These are phyloP conservation scores for Myripristis murdjan DNA, from an alignment of 2,797 vertebrate species.

Conservation along the genomic window DNA sequence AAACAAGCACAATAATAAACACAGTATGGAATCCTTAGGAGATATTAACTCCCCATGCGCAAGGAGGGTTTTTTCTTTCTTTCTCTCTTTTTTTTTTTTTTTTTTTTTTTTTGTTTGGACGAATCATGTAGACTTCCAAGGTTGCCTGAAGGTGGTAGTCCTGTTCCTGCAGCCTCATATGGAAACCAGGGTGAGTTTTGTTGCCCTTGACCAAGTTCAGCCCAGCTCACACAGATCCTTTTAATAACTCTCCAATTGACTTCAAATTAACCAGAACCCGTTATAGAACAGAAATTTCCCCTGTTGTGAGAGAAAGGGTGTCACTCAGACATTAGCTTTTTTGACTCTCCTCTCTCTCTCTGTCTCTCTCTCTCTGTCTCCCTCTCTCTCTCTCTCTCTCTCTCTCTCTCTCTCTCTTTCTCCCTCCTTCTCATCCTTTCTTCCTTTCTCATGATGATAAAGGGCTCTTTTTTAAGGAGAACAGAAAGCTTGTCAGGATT, in stretches of 20 bases:
- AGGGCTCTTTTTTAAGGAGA: constrained; percentile 79
- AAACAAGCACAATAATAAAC: constrained; percentile 12
- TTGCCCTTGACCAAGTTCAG: constrained; percentile 89
- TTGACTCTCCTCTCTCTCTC: constrained; percentile 73
- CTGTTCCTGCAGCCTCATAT: constrained; percentile 55
- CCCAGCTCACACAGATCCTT: constrained; percentile 81
- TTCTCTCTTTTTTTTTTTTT: no score
- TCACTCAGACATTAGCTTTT: constrained; percentile 81
- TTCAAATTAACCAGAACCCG: constrained; percentile 88
- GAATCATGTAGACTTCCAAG: constrained; percentile 62
- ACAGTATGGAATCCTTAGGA: background rate
- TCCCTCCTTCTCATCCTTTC: constrained; percentile 63
- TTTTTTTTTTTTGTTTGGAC: constrained; percentile 37
- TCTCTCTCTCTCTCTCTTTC: constrained; percentile 24
- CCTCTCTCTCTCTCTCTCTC: constrained; percentile 32
- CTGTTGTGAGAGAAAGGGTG: constrained; percentile 84
- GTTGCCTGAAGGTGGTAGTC: constrained; percentile 69
- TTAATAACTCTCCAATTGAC: constrained; percentile 89
- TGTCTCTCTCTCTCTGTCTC: no score
- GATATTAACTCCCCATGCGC: background rate
- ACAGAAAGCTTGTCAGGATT: constrained; percentile 83
- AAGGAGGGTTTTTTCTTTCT: no score
- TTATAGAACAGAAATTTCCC: constrained; percentile 86
- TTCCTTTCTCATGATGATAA: constrained; percentile 80
- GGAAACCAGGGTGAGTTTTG: constrained; percentile 74